Conservation (phyloP, 2,888 invertebrate species). For the Cerceris ruficornis region DNA sequence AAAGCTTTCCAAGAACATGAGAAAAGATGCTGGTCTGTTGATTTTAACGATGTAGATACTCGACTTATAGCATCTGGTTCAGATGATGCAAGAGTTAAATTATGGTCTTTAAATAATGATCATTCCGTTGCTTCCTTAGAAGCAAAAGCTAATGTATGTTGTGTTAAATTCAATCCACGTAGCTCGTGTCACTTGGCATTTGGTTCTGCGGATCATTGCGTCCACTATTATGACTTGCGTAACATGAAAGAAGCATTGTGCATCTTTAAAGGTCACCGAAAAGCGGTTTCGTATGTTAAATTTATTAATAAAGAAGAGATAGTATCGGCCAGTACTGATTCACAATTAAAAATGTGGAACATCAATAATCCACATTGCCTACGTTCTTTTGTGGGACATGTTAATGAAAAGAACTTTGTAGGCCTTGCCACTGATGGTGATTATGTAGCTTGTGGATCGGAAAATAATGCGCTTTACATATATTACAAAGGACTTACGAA, state of each 20-base stretch:
- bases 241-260: slow-evolving; percentile 91
- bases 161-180: slow-evolving; percentile 94
- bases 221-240: slow-evolving; percentile 96
- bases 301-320: slow-evolving; percentile 93
- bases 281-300: slow-evolving; percentile 97
- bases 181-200: slow-evolving; percentile 95
- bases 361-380: slow-evolving; percentile 90
- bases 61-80: slow-evolving; percentile 95
- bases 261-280: slow-evolving; percentile 94
- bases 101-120: slow-evolving; percentile 95
- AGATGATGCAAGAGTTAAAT: slow-evolving; percentile 95
- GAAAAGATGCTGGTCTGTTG: slow-evolving; percentile 97
- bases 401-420: slow-evolving; percentile 98
- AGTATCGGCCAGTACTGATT: slow-evolving; percentile 96
- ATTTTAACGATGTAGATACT: slow-evolving; percentile 96
- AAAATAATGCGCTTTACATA: slow-evolving; percentile 95
- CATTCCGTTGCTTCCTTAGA: slow-evolving; percentile 94
- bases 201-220: slow-evolving; percentile 98
- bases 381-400: slow-evolving; percentile 94
- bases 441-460: slow-evolving; percentile 96
- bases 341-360: slow-evolving; percentile 95
- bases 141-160: slow-evolving; percentile 97
- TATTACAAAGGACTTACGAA: slow-evolving; percentile 95
- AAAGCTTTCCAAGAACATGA: slow-evolving; percentile 94
- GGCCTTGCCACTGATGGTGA: slow-evolving; percentile 95